phyloP scores from a whole-genome alignment of 2,113 vertebrate genomes.

The Corvus hawaiiensis region DNA sequence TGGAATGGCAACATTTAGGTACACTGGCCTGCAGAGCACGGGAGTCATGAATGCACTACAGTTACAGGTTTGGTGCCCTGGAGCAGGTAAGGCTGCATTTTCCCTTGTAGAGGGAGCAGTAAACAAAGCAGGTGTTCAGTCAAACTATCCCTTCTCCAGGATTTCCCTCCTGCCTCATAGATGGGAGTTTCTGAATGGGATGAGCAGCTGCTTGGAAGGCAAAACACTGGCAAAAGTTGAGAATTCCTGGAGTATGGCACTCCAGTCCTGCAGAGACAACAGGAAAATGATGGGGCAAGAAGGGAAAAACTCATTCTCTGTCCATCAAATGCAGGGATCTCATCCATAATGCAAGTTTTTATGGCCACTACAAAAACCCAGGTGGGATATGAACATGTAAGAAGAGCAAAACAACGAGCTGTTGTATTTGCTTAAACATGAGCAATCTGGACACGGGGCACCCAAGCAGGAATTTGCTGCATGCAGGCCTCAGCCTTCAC shows the following conservation, averaged over 20 bases:
- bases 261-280: neutral
- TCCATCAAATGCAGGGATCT: neutral
- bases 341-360: neutral
- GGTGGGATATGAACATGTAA: accelerated
- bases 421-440: neutral
- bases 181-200: neutral
- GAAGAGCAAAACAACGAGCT: neutral
- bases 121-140: neutral
- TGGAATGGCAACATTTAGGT: neutral
- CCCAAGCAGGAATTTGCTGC: neutral
- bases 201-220: neutral
- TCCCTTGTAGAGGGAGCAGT: neutral
- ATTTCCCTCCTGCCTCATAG: neutral
- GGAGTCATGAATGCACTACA: neutral
- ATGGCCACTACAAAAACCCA: neutral
- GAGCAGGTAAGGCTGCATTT: neutral
- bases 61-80: accelerated
- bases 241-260: neutral
- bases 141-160: neutral
- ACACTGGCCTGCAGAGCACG: neutral
- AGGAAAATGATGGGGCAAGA: neutral
- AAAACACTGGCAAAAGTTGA: neutral
- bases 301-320: neutral
- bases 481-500: neutral
- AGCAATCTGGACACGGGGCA: accelerated